Percentiles rank a stretch among this genome's conserved stretches.
These are phyloP conservation scores for Pogona vitticeps DNA, from an alignment of 2,113 vertebrate genomes.

Conservation along the genomic window DNA sequence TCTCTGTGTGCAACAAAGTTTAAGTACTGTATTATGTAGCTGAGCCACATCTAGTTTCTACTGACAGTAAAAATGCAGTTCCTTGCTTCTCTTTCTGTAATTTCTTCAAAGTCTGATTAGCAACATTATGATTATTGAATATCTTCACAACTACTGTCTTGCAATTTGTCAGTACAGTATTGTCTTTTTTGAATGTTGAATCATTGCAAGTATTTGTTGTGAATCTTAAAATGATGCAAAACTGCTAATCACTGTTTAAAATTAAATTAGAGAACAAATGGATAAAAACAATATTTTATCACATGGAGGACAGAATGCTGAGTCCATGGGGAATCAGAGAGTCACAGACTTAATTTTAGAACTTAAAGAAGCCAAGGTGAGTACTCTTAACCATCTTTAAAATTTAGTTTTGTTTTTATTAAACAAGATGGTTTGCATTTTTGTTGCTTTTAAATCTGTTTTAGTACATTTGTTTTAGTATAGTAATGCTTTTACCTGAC, in stretches of 20 bases:
- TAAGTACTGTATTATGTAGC: no score
- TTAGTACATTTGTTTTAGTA: not conserved
- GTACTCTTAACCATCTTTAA: not conserved
- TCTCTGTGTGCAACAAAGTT: no score
- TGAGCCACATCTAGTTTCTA: no score
- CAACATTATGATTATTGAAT: no score
- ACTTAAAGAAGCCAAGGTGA: conserved; percentile 81
- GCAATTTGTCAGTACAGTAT: no score
- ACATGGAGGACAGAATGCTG: conserved; percentile 58
- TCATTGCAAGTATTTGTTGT: not conserved
- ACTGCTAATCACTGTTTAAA: conserved; percentile 10
- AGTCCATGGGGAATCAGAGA: conserved; percentile 69
- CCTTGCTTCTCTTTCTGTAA: no score
- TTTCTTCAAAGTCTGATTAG: no score
- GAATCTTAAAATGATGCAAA: conserved; percentile 4
- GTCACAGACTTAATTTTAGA: conserved; percentile 82
- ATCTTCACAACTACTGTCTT: no score
- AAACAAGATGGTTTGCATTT: not conserved
- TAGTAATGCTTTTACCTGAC: no score
- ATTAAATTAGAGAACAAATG: conserved; percentile 80
- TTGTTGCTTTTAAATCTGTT: not conserved
- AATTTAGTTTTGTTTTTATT: not conserved
- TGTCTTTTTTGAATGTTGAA: no score
- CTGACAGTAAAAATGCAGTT: no score
- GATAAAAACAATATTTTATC: conserved; percentile 68